Evolutionary conservation across 2,888 invertebrate species (phyloP).

Genomic region (Alviniconcha strummeri): DNA sequence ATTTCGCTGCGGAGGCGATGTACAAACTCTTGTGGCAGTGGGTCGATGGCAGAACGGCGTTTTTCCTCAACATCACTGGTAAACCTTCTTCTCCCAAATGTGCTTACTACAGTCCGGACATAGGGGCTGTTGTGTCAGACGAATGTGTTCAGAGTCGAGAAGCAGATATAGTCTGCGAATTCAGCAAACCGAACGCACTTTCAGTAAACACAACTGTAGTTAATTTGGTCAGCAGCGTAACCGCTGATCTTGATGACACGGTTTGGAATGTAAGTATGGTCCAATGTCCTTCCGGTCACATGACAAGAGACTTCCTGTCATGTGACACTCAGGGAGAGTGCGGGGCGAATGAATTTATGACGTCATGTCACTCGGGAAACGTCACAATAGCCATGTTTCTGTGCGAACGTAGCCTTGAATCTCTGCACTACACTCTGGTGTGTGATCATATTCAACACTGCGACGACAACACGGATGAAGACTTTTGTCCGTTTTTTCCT

Average conservation of each 20-base stretch:
- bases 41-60: not conserved
- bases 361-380: not conserved
- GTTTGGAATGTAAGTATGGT: not conserved
- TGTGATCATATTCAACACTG: not conserved
- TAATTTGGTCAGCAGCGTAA: too few relatives aligned
- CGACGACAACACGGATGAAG: not conserved
- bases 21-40: slow-evolving; percentile 14
- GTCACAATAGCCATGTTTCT: not conserved
- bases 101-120: too few relatives aligned
- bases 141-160: too few relatives aligned
- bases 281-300: slow-evolving; percentile 2
- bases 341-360: not conserved
- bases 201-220: too few relatives aligned
- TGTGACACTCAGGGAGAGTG: not conserved
- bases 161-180: too few relatives aligned
- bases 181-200: too few relatives aligned
- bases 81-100: not conserved
- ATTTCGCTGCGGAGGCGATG: not conserved
- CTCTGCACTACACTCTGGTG: slow-evolving; percentile 9
- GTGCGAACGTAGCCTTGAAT: not conserved
- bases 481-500: not conserved
- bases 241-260: not conserved
- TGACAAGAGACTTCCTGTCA: slow-evolving; percentile 11
- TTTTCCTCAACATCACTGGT: not conserved
- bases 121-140: too few relatives aligned